phyloP scores from a whole-genome alignment of 2,888 invertebrate species.

The Drosophila fulvimacula region DNA sequence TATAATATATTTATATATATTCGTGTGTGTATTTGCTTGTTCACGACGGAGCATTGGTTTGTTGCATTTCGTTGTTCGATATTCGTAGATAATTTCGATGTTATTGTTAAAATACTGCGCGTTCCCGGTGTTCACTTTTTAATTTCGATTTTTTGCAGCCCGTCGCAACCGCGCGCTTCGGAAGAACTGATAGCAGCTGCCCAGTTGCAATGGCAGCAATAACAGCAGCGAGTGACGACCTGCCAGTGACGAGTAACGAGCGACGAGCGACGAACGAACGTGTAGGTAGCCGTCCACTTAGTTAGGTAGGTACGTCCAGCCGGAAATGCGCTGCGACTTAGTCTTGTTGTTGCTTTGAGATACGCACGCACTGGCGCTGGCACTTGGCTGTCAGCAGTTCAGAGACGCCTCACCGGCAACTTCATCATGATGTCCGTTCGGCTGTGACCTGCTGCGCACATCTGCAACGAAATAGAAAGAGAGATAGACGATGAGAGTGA shows the following conservation, averaged over 20 bases:
- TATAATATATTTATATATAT: constrained; percentile 1
- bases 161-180: constrained; percentile 60
- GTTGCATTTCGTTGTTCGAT: constrained; percentile 35
- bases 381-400: constrained; percentile 76
- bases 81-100: constrained; percentile 20
- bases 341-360: constrained; percentile 39
- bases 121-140: constrained; percentile 44
- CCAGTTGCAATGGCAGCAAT: constrained; percentile 27
- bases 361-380: constrained; percentile 46
- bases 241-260: constrained; percentile 15
- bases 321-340: constrained; percentile 72
- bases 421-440: constrained; percentile 58
- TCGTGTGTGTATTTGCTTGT: constrained; percentile 4
- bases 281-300: constrained; percentile 32
- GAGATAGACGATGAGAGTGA: constrained; percentile 24
- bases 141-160: constrained; percentile 37
- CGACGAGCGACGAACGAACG: constrained; percentile 24
- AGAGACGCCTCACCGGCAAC: constrained; percentile 61
- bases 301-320: constrained; percentile 50
- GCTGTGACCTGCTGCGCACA: constrained; percentile 69
- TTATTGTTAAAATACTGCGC: constrained; percentile 18
- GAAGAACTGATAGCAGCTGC: constrained; percentile 56
- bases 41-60: constrained; percentile 1
- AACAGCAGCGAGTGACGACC: constrained; percentile 2
- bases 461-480: constrained; percentile 51